Evolutionary conservation across 23 tunicate species (phyloP).

Genomic region (Halocynthia aurantium): DNA sequence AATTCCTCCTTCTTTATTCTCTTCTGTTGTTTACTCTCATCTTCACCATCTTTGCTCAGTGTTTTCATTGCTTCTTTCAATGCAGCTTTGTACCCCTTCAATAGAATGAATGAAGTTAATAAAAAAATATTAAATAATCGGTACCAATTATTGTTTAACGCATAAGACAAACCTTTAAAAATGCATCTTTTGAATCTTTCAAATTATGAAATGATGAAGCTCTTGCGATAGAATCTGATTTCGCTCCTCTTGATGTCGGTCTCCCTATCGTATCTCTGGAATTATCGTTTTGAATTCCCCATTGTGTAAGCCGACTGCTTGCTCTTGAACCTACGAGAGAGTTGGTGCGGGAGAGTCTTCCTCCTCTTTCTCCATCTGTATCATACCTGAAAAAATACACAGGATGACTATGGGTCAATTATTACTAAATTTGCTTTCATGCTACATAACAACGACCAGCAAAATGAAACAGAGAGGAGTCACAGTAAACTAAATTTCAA

Average conservation of each 20-base stretch:
- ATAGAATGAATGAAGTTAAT: neutral
- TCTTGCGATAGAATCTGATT: conserved; percentile 1
- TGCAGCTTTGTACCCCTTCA: conserved; percentile 25
- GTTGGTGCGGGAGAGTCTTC: no score
- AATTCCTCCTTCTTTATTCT: conserved; percentile 3
- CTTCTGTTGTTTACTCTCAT: neutral
- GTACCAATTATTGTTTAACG: no score
- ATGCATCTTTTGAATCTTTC: neutral
- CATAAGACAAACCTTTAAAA: neutral
- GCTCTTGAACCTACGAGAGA: no score
- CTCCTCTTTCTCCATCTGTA: no score
- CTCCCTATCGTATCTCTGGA: neutral
- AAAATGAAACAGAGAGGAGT: no score
- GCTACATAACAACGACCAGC: no score
- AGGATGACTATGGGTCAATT: no score
- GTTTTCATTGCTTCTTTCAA: conserved; percentile 10
- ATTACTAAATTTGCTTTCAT: no score
- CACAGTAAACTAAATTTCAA: no score
- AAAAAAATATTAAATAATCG: neutral
- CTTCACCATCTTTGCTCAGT: neutral
- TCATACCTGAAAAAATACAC: no score
- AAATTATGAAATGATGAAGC: neutral
- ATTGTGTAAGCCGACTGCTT: neutral
- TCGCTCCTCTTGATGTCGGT: conserved; percentile 1
- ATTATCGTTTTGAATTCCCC: conserved; percentile 9